Evolutionary conservation across 2,797 vertebrate species (phyloP), one percentile per base, ranked within the genome.

Genomic region (Astyanax mexicanus): DNA sequence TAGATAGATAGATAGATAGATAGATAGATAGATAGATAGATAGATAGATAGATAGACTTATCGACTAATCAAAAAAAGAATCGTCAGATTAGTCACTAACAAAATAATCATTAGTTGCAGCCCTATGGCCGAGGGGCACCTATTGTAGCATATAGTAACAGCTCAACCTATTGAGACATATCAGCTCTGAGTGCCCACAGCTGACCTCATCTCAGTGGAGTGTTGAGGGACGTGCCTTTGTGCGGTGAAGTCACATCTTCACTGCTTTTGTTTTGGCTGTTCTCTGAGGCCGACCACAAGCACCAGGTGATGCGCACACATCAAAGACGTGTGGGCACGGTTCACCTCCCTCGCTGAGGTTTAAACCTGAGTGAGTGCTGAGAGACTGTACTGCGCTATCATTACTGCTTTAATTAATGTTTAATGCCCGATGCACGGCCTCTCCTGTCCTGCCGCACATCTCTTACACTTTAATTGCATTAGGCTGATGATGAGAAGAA

Each of bases 271-370:
- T 75, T 75, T 75, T 78, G 47, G 62, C 40, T 69, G 40, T 69
- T 75, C 38, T 70, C 25, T 23, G 54, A 67, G 54, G 38, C 55
- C 70, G 67, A 67, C 66, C 70, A 32, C 73, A 67, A 71, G 64
- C 64, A 29, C 66, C 60, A 74, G 62, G 47, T 79, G 78, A 75
- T 71, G 42, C 61, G 71, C 57, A 68, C 54, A 68, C 62, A 66
- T 83, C 70, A 80, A 75, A 80, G 72, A 44, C 23, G 25, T 62
- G 51, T 32, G n/a, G 73, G 66, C 74, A 60, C 68, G 77, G 78
- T 86, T 88, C 80, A 77, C 77, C 69, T 78, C 83, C 82, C 82
- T 72, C 82, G 85, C 80, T 8, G 66, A 82, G 80, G 84, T 78
- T 78, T 37, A 60, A 72, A 70, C 64, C 86, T 84, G 68, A n/a